Conservation (phyloP, 2,797 vertebrate genomes). For the Columba guinea region DNA sequence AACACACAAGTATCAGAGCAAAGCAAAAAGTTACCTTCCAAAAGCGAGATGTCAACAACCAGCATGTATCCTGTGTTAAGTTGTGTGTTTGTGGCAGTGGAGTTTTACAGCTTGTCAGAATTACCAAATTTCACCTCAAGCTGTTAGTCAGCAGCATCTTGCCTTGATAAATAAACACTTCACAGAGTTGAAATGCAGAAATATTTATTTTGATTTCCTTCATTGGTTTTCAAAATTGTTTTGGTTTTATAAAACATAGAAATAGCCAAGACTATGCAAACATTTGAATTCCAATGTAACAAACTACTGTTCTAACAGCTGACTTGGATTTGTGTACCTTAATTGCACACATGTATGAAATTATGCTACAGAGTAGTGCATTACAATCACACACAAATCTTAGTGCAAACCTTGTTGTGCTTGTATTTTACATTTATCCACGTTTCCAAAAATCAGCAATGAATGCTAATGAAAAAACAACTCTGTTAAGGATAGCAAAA, state of each 20-base stretch:
- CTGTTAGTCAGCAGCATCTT: neutral
- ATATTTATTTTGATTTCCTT: slow-evolving; percentile 87
- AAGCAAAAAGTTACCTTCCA: neutral
- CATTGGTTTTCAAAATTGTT: slow-evolving; percentile 81
- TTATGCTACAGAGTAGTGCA: slow-evolving; percentile 79
- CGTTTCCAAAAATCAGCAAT: slow-evolving; percentile 63
- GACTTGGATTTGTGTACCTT: slow-evolving; percentile 73
- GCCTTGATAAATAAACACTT: slow-evolving; percentile 8
- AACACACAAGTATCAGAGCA: neutral
- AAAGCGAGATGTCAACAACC: neutral
- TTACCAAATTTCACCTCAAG: neutral
- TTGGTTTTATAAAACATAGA: slow-evolving; percentile 87
- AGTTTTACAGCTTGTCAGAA: neutral
- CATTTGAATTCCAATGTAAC: slow-evolving; percentile 77
- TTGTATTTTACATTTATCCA: slow-evolving; percentile 69
- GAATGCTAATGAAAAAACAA: slow-evolving; percentile 63
- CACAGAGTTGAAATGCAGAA: slow-evolving; percentile 77
- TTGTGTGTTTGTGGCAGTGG: neutral
- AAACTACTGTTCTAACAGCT: slow-evolving; percentile 70
- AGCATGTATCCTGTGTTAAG: neutral
- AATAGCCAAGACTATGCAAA: slow-evolving; percentile 82
- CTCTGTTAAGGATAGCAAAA: slow-evolving; percentile 64
- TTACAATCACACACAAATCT: slow-evolving; percentile 75
- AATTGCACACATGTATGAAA: slow-evolving; percentile 70
- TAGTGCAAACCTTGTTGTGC: slow-evolving; percentile 82